Evolutionary conservation across 2,888 invertebrate species (phyloP).

Genomic region (Biston stratarius): DNA sequence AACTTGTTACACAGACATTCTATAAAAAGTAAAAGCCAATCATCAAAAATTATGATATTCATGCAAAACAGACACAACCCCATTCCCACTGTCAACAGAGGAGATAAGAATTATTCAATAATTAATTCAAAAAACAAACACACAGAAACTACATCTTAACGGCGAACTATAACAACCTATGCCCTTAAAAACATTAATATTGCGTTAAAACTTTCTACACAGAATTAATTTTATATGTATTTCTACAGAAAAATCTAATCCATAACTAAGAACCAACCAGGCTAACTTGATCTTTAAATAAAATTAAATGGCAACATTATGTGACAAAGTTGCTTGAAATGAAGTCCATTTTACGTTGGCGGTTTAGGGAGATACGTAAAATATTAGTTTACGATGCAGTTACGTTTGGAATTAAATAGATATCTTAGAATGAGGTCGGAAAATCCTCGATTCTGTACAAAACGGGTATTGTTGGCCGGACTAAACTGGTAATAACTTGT

Average conservation of each 20-base stretch:
- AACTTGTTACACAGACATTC: constrained; percentile 10
- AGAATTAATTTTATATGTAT: constrained; percentile 55
- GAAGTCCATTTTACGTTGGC: constrained; percentile 32
- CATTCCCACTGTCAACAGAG: constrained; percentile 25
- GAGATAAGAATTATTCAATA: constrained; percentile 31
- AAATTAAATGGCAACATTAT: neutral
- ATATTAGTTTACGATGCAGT: constrained; percentile 49
- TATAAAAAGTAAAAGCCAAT: constrained; percentile 13
- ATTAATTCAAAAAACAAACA: constrained; percentile 53
- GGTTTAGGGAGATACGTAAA: constrained; percentile 40
- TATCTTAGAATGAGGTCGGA: constrained; percentile 30
- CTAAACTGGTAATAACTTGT: constrained; percentile 11
- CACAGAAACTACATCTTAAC: constrained; percentile 44
- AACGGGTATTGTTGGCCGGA: constrained; percentile 25
- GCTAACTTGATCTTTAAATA: constrained; percentile 23
- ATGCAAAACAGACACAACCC: constrained; percentile 4
- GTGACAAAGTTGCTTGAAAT: constrained; percentile 1
- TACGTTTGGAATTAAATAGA: constrained; percentile 46
- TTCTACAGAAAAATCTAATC: constrained; percentile 34
- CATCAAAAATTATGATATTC: constrained; percentile 10
- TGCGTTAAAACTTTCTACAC: constrained; percentile 55
- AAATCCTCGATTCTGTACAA: constrained; percentile 25
- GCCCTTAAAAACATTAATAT: constrained; percentile 56
- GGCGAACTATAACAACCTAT: constrained; percentile 50
- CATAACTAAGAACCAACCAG: constrained; percentile 27